Evolutionary conservation across 2,797 vertebrate species (phyloP).

Genomic region (Pristis pectinata): DNA sequence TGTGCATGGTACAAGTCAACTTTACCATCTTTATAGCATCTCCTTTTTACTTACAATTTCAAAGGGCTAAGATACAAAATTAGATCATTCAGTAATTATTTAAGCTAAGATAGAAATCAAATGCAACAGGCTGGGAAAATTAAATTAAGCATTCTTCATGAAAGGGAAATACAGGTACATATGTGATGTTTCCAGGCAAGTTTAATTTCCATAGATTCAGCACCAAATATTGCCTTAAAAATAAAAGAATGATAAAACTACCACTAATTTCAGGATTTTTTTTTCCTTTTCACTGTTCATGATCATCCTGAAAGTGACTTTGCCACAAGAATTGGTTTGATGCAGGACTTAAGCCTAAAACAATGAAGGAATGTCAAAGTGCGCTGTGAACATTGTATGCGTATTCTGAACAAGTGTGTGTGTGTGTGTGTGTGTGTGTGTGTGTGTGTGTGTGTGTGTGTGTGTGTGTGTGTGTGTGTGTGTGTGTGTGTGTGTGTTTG

Average conservation of each 20-base stretch:
- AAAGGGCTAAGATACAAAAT: not conserved
- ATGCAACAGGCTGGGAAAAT: not conserved
- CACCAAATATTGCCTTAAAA: not conserved
- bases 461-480: too few relatives aligned
- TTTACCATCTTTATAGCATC: slow-evolving; percentile 7
- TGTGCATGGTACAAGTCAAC: not conserved
- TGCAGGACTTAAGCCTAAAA: not conserved
- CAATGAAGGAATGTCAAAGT: not conserved
- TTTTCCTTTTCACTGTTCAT: not conserved
- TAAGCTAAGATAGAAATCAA: not conserved
- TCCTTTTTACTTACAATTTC: not conserved
- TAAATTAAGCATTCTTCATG: not conserved
- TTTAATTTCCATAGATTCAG: not conserved
- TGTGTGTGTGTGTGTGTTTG: too few relatives aligned
- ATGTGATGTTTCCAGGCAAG: not conserved
- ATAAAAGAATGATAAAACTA: not conserved
- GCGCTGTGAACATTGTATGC: not conserved
- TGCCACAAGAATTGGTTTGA: not conserved
- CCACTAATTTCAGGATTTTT: not conserved
- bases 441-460: too few relatives aligned
- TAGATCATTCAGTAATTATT: not conserved
- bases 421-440: too few relatives aligned
- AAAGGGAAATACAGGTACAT: not conserved
- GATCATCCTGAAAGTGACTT: not conserved
- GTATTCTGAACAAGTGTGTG: not conserved